Conservation (phyloP, 2,797 vertebrate genomes). For the Nyctibius grandis region DNA sequence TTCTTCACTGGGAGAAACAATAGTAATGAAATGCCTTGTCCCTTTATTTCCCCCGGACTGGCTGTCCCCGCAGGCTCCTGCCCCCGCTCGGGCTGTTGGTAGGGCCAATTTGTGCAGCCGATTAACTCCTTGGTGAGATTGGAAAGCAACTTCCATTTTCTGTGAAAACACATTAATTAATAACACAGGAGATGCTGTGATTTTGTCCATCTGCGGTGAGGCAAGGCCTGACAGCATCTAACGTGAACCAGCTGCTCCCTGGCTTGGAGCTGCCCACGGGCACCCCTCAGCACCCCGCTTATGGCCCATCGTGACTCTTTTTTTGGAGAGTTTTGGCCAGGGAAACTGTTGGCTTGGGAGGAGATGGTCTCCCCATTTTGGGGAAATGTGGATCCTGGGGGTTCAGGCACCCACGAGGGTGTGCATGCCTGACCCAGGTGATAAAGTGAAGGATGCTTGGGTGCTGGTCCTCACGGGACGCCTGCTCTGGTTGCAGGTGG, state of each 20-base stretch:
- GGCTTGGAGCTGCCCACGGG: not conserved
- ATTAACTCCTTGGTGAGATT: not conserved
- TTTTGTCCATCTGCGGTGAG: not conserved
- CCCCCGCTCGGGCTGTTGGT: fast-evolving
- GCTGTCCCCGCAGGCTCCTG: not conserved
- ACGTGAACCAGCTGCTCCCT: not conserved
- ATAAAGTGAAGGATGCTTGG: not conserved
- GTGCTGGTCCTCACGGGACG: fast-evolving
- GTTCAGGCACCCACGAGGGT: not conserved
- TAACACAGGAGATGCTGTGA: not conserved
- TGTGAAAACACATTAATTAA: not conserved
- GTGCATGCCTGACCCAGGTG: not conserved
- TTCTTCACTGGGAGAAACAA: not conserved
- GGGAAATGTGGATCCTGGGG: fast-evolving
- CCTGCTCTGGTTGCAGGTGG: not conserved
- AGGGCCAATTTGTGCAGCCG: not conserved
- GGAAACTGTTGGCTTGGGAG: not conserved
- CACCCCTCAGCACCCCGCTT: not conserved
- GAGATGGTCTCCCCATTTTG: not conserved
- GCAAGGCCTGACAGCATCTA: not conserved
- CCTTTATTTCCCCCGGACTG: not conserved
- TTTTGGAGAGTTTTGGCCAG: not conserved
- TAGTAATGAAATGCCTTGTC: not conserved
- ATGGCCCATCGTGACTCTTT: not conserved
- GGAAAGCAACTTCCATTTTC: not conserved